These are phyloP conservation scores for Hydraecia micacea DNA, from an alignment of 2,888 invertebrate species.

Conservation along the genomic window DNA sequence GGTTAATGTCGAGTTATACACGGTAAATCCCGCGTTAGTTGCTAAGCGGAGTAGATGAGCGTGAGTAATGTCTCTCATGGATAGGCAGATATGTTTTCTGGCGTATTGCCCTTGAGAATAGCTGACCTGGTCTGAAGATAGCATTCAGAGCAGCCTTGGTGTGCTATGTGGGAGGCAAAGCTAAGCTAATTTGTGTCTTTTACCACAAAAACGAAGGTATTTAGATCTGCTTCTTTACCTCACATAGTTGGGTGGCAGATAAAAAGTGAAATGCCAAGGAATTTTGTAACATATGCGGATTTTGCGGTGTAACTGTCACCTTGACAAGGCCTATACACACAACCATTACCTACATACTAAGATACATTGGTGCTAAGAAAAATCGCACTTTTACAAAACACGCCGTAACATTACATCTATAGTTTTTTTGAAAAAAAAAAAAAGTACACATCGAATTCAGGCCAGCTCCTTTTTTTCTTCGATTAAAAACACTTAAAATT, in stretches of 20 bases:
- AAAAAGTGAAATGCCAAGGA: too few species aligned
- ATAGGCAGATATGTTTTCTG: not conserved
- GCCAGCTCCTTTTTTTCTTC: not conserved
- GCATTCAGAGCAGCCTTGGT: not conserved
- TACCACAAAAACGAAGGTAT: not conserved
- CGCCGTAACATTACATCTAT: too few species aligned
- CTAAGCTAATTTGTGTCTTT: not conserved
- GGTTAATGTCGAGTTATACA: conserved; percentile 51
- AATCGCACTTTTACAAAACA: too few species aligned
- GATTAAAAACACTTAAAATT: not conserved
- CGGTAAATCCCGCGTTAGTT: conserved; percentile 43
- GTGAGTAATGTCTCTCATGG: conserved; percentile 32
- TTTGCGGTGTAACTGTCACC: too few species aligned
- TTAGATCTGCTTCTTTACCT: not conserved
- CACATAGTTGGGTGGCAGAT: not conserved
- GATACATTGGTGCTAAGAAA: not conserved
- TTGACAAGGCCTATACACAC: not conserved
- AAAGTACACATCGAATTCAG: too few species aligned
- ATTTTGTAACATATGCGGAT: too few species aligned
- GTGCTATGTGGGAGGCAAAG: not conserved
- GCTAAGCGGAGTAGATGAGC: conserved; percentile 38
- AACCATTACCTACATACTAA: not conserved
- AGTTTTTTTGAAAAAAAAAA: not conserved
- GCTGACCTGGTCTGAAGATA: not conserved
- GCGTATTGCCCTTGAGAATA: not conserved